Conservation (phyloP, 1,140 invertebrate genomes). For the Cylas formicarius region DNA sequence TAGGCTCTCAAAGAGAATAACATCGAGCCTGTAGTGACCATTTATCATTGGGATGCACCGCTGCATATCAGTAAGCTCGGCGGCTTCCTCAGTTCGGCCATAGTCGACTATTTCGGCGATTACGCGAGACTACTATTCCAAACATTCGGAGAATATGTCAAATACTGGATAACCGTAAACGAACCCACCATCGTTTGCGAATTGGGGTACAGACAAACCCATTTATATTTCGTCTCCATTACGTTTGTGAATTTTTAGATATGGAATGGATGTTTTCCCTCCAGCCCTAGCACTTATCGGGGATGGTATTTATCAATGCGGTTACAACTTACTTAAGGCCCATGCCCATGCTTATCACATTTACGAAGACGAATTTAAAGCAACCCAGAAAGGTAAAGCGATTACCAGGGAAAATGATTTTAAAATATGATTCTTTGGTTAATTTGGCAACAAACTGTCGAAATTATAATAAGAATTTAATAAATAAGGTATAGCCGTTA, state of each 20-base stretch:
- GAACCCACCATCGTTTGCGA: conserved; percentile 46
- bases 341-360: conserved; percentile 31
- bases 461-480: too few relatives aligned
- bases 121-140: conserved; percentile 37
- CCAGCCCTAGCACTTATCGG: conserved; percentile 15
- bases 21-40: conserved; percentile 55
- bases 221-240: conserved; percentile 53
- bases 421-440: too few relatives aligned
- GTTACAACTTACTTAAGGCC: conserved; percentile 28
- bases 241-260: conserved; percentile 23
- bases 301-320: conserved; percentile 31
- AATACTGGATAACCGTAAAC: conserved; percentile 41
- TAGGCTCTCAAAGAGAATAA: conserved; percentile 37
- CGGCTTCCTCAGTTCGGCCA: conserved; percentile 33
- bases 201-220: conserved; percentile 67
- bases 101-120: conserved; percentile 23
- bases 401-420: neutral
- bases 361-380: conserved; percentile 30
- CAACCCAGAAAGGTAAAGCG: conserved; percentile 23
- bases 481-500: too few relatives aligned
- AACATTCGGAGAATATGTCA: conserved; percentile 23
- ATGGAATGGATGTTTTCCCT: too few relatives aligned
- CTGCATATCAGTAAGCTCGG: conserved; percentile 33
- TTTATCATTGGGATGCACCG: conserved; percentile 35
- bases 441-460: too few relatives aligned